Percentiles rank a stretch among this genome's conserved stretches.
Conservation (phyloP, 1,140 invertebrate species). For the Caenorhabditis inopinata region DNA sequence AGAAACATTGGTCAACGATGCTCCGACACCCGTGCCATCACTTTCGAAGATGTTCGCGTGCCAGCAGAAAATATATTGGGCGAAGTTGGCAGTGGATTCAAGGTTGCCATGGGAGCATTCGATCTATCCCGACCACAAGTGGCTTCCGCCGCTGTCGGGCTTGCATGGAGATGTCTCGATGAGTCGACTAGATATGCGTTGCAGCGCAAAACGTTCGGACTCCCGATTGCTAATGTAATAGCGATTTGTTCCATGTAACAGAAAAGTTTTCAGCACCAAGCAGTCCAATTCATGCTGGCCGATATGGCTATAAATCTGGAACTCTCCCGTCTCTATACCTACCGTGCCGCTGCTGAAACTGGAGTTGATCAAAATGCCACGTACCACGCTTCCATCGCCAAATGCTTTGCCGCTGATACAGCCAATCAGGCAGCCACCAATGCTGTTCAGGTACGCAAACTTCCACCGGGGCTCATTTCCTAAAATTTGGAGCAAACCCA, state of each 20-base stretch:
- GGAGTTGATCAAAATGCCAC: conserved; percentile 75
- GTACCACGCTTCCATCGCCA: conserved; percentile 85
- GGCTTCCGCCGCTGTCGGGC: conserved; percentile 81
- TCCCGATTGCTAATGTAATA: conserved; percentile 73
- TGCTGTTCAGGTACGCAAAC: conserved; percentile 72
- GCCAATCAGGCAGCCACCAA: conserved; percentile 90
- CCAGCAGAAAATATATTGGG: conserved; percentile 81
- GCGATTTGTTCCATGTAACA: not conserved
- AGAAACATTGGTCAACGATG: conserved; percentile 93
- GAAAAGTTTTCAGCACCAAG: conserved; percentile 72
- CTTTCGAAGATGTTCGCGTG: conserved; percentile 91
- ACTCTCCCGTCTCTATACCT: conserved; percentile 79
- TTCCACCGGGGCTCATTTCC: not conserved
- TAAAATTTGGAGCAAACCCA: too few relatives aligned
- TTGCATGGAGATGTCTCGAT: conserved; percentile 83
- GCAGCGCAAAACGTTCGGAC: conserved; percentile 88
- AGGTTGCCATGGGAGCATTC: conserved; percentile 88
- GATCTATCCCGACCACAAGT: conserved; percentile 87
- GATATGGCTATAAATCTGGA: conserved; percentile 89
- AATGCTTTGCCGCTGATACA: conserved; percentile 84
- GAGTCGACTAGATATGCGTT: conserved; percentile 88
- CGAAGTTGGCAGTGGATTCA: conserved; percentile 84
- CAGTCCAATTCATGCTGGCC: conserved; percentile 87
- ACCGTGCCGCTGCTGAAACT: conserved; percentile 82
- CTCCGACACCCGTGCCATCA: conserved; percentile 90